Percentiles rank a stretch among this genome's conserved stretches.
phyloP scores from a whole-genome alignment of 1,140 invertebrate genomes.

The Anastatus disparis region DNA sequence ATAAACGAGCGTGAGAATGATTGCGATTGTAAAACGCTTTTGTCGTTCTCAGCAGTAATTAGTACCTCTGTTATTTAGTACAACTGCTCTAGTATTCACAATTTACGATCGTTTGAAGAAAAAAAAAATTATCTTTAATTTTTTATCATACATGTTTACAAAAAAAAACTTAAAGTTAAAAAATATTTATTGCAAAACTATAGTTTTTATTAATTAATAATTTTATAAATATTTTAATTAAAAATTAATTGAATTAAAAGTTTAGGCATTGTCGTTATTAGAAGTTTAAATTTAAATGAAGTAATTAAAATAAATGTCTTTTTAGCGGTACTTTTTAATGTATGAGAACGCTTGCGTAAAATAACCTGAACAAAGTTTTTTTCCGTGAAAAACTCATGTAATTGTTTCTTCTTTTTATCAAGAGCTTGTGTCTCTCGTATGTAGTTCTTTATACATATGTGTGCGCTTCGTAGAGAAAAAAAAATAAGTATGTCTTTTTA shows the following conservation, averaged over 20 bases:
- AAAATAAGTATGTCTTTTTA: conserved; percentile 15
- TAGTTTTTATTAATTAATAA: neutral
- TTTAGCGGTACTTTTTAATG: conserved; percentile 11
- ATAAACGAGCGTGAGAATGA: conserved; percentile 1
- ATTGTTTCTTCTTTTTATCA: conserved; percentile 25
- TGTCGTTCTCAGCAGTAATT: neutral
- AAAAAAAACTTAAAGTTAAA: no score
- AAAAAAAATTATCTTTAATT: no score
- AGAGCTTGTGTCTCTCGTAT: conserved; percentile 25
- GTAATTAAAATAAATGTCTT: no score
- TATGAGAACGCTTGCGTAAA: neutral
- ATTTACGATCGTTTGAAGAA: no score
- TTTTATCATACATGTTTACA: no score
- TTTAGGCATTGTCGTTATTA: no score
- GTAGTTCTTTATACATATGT: conserved; percentile 35
- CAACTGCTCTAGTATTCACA: no score
- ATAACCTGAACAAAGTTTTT: conserved; percentile 1
- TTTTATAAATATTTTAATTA: neutral
- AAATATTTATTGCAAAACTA: no score
- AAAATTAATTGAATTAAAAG: neutral
- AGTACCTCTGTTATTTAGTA: neutral
- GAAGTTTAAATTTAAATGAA: neutral
- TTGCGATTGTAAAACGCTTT: conserved; percentile 3
- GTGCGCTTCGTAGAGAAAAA: conserved; percentile 47
- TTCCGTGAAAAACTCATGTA: conserved; percentile 1